Conservation (phyloP, 2,888 invertebrate genomes). For the Phalera bucephala region DNA sequence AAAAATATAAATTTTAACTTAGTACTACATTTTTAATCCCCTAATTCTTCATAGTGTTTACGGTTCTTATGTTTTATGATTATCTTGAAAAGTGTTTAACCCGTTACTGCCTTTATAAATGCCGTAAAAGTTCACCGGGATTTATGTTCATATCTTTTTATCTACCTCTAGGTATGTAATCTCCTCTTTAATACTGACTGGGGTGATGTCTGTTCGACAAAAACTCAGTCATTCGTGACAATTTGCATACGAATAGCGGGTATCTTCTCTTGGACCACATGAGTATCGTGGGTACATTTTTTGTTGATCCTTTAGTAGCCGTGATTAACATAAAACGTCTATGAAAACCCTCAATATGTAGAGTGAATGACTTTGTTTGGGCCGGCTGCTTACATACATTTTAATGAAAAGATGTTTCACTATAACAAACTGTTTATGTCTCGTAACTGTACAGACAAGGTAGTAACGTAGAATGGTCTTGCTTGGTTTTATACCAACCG, state of each 20-base stretch:
- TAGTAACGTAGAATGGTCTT: too few species aligned
- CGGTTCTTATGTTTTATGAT: slow-evolving; percentile 43
- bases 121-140: slow-evolving; percentile 43
- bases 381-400: slow-evolving; percentile 21
- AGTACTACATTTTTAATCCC: slow-evolving; percentile 7
- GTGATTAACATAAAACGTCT: slow-evolving; percentile 67
- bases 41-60: slow-evolving; percentile 33
- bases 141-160: slow-evolving; percentile 49
- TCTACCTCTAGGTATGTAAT: slow-evolving; percentile 45
- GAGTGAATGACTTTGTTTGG: slow-evolving; percentile 43
- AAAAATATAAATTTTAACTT: too few species aligned
- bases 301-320: slow-evolving; percentile 44
- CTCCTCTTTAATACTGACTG: slow-evolving; percentile 45
- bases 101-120: slow-evolving; percentile 44
- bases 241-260: slow-evolving; percentile 63
- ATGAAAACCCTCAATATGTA: slow-evolving; percentile 46
- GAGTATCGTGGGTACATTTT: slow-evolving; percentile 51
- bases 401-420: too few species aligned
- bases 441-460: too few species aligned
- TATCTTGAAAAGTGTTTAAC: slow-evolving; percentile 46
- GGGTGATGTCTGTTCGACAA: slow-evolving; percentile 54
- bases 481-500: too few species aligned
- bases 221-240: slow-evolving; percentile 56
- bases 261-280: slow-evolving; percentile 43
- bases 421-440: too few species aligned